A percentile compares a stretch with the other conserved stretches of the same genome.
Evolutionary conservation across 1,140 invertebrate species (phyloP).

Genomic region (Zaprionus lachaisei): DNA sequence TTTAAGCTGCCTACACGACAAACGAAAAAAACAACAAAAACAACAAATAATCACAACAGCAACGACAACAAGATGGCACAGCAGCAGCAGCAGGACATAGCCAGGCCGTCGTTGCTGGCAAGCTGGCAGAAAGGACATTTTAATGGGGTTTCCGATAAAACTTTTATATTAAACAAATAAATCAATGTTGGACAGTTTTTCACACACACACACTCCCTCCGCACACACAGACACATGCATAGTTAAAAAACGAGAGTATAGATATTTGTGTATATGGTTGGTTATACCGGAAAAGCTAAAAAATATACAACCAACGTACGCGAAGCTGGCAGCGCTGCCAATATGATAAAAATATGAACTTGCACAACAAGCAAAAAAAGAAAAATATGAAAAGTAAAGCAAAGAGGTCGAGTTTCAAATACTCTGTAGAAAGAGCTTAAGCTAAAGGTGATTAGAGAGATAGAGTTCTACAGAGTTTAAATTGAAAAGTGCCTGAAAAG

Average conservation of each 20-base stretch:
- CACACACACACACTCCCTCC: conserved; percentile 52
- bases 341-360: conserved; percentile 84
- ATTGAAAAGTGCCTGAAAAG: background rate
- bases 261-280: conserved; percentile 61
- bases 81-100: conserved; percentile 43
- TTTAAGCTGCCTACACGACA: conserved; percentile 80
- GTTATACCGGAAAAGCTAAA: conserved; percentile 78
- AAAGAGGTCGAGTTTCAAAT: background rate
- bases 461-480: background rate
- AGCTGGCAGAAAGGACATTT: conserved; percentile 83
- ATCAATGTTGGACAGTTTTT: conserved; percentile 82
- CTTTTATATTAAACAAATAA: conserved; percentile 84
- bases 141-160: conserved; percentile 83
- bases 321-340: conserved; percentile 64
- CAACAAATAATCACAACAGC: conserved; percentile 38
- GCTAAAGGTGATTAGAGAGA: background rate
- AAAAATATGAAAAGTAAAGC: conserved; percentile 26
- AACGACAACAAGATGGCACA: conserved; percentile 28
- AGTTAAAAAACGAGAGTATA: conserved; percentile 77
- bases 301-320: conserved; percentile 65
- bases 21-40: conserved; percentile 64
- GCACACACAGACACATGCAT: conserved; percentile 48
- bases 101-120: conserved; percentile 54
- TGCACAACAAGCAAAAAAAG: conserved; percentile 70
- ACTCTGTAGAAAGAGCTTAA: conserved; percentile 17